Evolutionary conservation across 2,797 vertebrate genomes (phyloP), one percentile per base, ranked within the genome.

Genomic region (Aselliscus stoliczkanus): DNA sequence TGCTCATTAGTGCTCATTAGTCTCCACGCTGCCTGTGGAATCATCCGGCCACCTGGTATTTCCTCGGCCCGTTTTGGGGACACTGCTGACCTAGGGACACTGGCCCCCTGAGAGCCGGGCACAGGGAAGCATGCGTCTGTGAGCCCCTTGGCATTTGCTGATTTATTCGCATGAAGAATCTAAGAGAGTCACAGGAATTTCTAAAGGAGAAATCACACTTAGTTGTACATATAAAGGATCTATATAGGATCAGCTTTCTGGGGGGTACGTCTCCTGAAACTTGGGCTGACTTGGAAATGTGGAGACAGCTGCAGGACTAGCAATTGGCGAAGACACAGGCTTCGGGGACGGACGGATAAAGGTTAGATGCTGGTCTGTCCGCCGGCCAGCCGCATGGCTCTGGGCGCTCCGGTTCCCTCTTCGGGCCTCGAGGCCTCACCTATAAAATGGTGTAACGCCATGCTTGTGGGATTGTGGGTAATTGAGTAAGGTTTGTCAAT

Each of bases 291-390:
- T 11, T 29, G 39, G 17, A 12, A 14, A 2, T 17, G 0, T 31
- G 44, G 37, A 52, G 31, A 17, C 23, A 29, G 27, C 37, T 17
- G 39, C 10, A 12, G 34, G n/a, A 2, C 62, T 4, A 14, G 69
- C 13, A 14, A 25, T 0, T 34, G 25, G 14, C 34, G 4, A 14
- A 18, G 23, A 7, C 8, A 0, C 13, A 1, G 56, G 75, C 14
- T 34, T 25, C 44, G 64, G 60, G 11, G 18, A 2, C 56, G 2
- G 47, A 37, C 14, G 5, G 23, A 17, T 5, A 0, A 23, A 34
- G n/a, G 20, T 25, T 9, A 31, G 7, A 0, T 8, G 8, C 7
- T 2, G 0, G 0, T 23, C 8, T 27, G 56, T 8, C 18, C 31
- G 1, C 50, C 25, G 23, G 21, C 31, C 27, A 34, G n/a, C 56